phyloP scores from a whole-genome alignment of 2,113 vertebrate genomes.

The Ageneiosus marmoratus region DNA sequence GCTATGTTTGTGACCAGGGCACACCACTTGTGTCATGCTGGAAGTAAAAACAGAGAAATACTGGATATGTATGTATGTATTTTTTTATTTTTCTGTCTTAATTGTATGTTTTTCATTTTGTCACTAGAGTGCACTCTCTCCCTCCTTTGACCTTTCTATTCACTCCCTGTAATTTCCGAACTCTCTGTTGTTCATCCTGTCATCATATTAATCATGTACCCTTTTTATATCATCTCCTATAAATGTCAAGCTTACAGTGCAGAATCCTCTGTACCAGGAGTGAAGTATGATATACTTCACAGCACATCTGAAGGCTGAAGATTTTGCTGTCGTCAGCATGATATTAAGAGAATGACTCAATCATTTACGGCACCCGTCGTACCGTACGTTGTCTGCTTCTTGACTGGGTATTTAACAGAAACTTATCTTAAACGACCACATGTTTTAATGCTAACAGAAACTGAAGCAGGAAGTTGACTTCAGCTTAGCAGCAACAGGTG shows the following conservation, averaged over 20 bases:
- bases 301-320: background rate
- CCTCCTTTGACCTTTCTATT: background rate
- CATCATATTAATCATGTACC: constrained; percentile 3
- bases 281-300: background rate
- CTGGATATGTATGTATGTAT: background rate
- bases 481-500: background rate
- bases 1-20: background rate
- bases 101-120: background rate
- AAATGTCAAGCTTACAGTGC: constrained; percentile 15
- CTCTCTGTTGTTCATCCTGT: background rate
- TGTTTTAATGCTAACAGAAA: too few relatives aligned
- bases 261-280: background rate
- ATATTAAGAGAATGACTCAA: background rate
- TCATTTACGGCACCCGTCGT: background rate
- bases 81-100: background rate
- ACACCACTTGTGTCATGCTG: background rate
- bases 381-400: background rate
- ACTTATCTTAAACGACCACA: background rate
- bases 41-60: background rate
- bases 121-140: constrained; percentile 27
- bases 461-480: background rate
- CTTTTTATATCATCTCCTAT: constrained; percentile 17
- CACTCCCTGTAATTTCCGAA: background rate
- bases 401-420: background rate
- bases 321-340: constrained; percentile 14